Evolutionary conservation across 2,888 invertebrate genomes (phyloP).

Genomic region (Ditula angustiorana): DNA sequence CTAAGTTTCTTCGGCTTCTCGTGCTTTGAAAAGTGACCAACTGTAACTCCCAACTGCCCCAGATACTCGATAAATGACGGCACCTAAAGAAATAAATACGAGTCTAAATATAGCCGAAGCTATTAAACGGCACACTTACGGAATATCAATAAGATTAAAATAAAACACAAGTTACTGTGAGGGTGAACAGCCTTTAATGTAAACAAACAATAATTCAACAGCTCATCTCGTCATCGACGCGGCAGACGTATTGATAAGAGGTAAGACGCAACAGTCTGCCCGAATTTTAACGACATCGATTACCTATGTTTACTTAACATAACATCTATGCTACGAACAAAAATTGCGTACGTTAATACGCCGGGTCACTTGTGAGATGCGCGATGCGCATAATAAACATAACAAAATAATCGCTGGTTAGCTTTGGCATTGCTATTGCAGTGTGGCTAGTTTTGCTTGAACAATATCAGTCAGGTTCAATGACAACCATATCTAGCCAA

Average conservation of each 20-base stretch:
- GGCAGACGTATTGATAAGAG: conserved; percentile 26
- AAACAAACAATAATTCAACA: conserved; percentile 35
- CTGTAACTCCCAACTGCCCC: conserved; percentile 24
- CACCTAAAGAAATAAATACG: conserved; percentile 17
- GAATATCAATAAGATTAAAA: conserved; percentile 39
- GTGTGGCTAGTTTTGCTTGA: not conserved
- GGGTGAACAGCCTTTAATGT: conserved; percentile 39
- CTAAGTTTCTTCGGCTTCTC: conserved; percentile 15
- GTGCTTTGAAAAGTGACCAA: conserved; percentile 32
- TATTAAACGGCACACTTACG: conserved; percentile 30
- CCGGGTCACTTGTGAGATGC: not conserved
- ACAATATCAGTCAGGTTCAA: not conserved
- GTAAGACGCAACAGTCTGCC: conserved; percentile 14
- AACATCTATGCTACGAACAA: not conserved
- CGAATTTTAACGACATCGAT: conserved; percentile 19
- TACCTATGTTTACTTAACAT: conserved; percentile 16
- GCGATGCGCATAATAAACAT: not conserved
- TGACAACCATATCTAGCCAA: conserved; percentile 2
- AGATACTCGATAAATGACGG: conserved; percentile 18
- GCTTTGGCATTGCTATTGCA: not conserved
- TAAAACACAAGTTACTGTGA: conserved; percentile 23
- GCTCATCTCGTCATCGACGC: conserved; percentile 12
- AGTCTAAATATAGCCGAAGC: conserved; percentile 27
- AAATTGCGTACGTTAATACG: not conserved
- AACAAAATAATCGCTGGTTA: not conserved